Evolutionary conservation across 2,113 vertebrate genomes (phyloP), one percentile per base, ranked within the genome.

Genomic region (Heterocephalus glaber): DNA sequence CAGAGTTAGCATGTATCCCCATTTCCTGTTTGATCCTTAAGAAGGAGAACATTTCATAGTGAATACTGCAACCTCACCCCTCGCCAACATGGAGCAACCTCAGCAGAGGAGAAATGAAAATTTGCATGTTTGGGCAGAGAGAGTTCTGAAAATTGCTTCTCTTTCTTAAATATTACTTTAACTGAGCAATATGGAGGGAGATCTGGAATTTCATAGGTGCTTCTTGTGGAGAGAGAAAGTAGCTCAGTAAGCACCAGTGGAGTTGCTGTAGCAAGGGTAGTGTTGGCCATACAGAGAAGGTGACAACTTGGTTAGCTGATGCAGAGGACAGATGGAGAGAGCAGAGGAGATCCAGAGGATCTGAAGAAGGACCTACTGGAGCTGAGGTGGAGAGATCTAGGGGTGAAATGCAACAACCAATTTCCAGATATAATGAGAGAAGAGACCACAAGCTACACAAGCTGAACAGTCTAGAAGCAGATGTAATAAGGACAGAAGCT

Each of bases 401-500:
- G 19, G 22, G 5, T 90, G 4, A 70, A 38, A 17, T 1, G 44
- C 19, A 49, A 61, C 30, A 66, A n/a, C 8, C 47, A 52, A 35
- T 8, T 33, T n/a, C 30, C 47, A 11, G 44, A 66, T 44, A 17
- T 35, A 19, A 52, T 81, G 56, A 68, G 61, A 83, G 61, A 89
- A 76, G 0, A 81, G 82, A 81, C n/a, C 41, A 24, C 0, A 4
- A 79, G 63, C 65, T 49, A 35, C 22, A 12, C n/a, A 24, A 41
- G 12, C 24, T 38, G 86, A 95, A 90, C 28, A 11, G 79, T 94
- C 54, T 54, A 38, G 92, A 92, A 86, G 77, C 77, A 74, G 41
- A 85, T 44, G 28, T 30, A 60, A 72, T 58, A 11, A 72, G 56
- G 86, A 82, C 77, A 86, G 79, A 84, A 82, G 49, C 83, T 44